These are phyloP conservation scores for Zoanthus gigantus DNA, from an alignment of 92 coral and sea anemone species.

Conservation along the genomic window DNA sequence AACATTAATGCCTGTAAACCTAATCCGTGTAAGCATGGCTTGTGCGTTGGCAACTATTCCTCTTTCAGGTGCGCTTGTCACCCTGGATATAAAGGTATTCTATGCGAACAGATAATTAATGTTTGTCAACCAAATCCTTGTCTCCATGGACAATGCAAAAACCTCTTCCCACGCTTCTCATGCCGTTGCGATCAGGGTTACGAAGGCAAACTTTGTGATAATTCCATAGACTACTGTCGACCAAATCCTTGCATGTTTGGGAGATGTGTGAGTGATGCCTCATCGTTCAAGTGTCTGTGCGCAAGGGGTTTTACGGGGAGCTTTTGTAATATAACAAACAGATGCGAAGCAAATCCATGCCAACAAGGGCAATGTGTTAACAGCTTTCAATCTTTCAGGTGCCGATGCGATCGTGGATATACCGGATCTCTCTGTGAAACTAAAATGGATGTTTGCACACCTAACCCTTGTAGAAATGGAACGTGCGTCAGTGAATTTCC, in stretches of 20 bases:
- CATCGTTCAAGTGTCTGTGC: conserved; percentile 78
- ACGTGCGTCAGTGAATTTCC: conserved; percentile 63
- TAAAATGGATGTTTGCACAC: conserved; percentile 39
- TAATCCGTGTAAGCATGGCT: conserved; percentile 81
- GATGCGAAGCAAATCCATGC: conserved; percentile 82
- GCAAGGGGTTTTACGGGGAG: conserved; percentile 68
- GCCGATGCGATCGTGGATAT: conserved; percentile 66
- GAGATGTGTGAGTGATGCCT: conserved; percentile 61
- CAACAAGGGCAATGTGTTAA: conserved; percentile 68
- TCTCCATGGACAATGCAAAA: conserved; percentile 73
- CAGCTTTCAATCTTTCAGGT: conserved; percentile 50
- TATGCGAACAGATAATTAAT: conserved; percentile 63
- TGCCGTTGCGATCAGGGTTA: conserved; percentile 81
- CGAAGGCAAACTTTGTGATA: conserved; percentile 77
- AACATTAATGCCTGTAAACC: conserved; percentile 63
- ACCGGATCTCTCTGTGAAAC: conserved; percentile 51
- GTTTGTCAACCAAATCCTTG: conserved; percentile 76
- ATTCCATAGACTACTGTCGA: conserved; percentile 67
- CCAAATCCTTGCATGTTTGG: conserved; percentile 83
- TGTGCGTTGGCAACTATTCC: conserved; percentile 47
- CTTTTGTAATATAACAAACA: conserved; percentile 62
- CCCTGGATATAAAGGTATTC: conserved; percentile 70
- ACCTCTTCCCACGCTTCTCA: conserved; percentile 46
- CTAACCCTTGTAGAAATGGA: conserved; percentile 80
- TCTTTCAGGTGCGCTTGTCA: conserved; percentile 75